A percentile compares a stretch with the other conserved stretches of the same genome.
Evolutionary conservation across 2,888 invertebrate species (phyloP).

Genomic region (Laspeyria flexula): DNA sequence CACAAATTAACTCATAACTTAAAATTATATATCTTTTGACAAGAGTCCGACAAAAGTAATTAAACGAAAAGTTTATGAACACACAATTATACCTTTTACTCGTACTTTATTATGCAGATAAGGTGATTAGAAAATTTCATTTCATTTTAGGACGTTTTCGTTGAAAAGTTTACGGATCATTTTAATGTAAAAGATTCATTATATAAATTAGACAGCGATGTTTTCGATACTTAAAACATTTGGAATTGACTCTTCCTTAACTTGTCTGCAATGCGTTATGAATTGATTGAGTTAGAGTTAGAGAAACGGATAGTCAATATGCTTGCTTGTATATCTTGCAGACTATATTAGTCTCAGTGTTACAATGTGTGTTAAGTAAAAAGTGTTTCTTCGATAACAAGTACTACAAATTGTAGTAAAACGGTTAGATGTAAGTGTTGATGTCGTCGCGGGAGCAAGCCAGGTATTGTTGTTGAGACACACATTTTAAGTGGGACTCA

Average conservation of each 20-base stretch:
- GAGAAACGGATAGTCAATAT: too few relatives aligned
- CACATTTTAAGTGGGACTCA: conserved; percentile 63
- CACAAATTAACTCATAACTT: not conserved
- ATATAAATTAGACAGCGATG: not conserved
- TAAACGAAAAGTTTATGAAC: not conserved
- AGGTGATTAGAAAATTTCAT: not conserved
- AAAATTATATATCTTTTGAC: not conserved
- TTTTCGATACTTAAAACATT: too few relatives aligned
- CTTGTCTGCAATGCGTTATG: too few relatives aligned
- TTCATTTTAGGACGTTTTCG: not conserved
- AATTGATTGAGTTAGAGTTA: too few relatives aligned
- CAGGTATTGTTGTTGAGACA: conserved; percentile 64
- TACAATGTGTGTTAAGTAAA: too few relatives aligned
- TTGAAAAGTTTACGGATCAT: too few relatives aligned
- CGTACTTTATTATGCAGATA: not conserved
- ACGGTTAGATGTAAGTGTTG: conserved; percentile 11
- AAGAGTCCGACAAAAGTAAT: not conserved
- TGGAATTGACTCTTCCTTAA: too few relatives aligned
- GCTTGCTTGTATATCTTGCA: too few relatives aligned
- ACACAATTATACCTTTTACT: conserved; percentile 32
- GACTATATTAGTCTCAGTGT: too few relatives aligned
- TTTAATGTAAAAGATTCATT: not conserved
- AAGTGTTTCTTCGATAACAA: too few relatives aligned
- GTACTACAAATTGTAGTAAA: conserved; percentile 5
- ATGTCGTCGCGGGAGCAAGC: conserved; percentile 36